Conservation (phyloP, 1,140 invertebrate species). For the Delia radicum region DNA sequence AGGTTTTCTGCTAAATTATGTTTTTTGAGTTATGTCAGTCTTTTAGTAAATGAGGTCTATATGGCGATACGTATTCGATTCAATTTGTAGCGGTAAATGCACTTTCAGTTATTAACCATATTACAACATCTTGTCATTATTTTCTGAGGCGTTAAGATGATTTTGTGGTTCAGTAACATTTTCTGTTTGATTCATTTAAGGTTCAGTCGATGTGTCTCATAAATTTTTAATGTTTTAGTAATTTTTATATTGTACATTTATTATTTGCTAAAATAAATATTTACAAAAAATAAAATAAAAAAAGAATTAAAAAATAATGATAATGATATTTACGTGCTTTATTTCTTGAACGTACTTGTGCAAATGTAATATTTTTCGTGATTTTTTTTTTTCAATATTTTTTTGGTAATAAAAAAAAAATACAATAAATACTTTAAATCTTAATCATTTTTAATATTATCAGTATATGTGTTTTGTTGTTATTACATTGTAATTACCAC, state of each 20-base stretch:
- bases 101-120: neutral
- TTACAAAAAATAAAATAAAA: neutral
- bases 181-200: neutral
- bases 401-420: no score
- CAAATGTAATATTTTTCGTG: neutral
- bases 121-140: neutral
- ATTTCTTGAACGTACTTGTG: neutral
- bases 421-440: no score
- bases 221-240: neutral
- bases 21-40: no score
- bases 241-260: neutral
- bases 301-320: neutral
- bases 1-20: no score
- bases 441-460: no score
- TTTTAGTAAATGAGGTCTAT: no score
- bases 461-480: no score
- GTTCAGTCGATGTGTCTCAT: neutral
- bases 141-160: neutral
- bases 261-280: neutral
- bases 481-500: no score
- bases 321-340: neutral
- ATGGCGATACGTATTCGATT: neutral
- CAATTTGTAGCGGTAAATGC: neutral
- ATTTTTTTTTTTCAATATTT: no score
- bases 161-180: slow-evolving; percentile 3